phyloP scores from a whole-genome alignment of 2,113 vertebrate genomes.

The Dunckerocampus dactyliophorus region DNA sequence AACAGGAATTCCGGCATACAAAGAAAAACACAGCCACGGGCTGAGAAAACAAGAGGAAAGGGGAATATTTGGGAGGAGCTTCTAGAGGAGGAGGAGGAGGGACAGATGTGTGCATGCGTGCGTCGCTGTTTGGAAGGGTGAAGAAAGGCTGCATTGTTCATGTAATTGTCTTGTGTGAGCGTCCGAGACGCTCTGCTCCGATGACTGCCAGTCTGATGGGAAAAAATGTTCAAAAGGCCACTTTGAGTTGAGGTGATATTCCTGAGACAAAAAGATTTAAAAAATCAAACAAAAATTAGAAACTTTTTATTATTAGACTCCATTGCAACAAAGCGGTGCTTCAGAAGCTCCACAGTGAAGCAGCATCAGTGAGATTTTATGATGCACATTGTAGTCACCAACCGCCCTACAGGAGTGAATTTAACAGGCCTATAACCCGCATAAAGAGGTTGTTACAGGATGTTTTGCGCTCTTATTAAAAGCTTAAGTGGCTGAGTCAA shows the following conservation, averaged over 20 bases:
- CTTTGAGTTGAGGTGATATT: no score
- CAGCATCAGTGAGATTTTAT: not conserved
- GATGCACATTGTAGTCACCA: not conserved
- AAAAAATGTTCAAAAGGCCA: no score
- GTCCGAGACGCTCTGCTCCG: conserved; percentile 25
- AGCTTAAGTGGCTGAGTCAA: not conserved
- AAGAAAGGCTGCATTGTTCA: conserved; percentile 37
- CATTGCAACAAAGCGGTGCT: conserved; percentile 4
- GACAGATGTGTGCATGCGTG: conserved; percentile 36
- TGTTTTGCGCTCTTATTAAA: conserved; percentile 5
- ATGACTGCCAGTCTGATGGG: not conserved
- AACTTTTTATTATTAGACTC: not conserved
- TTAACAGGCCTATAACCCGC: conserved; percentile 1
- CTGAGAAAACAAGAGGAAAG: conserved; percentile 58
- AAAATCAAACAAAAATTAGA: no score
- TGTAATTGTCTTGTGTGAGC: conserved; percentile 16
- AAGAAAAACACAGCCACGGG: conserved; percentile 65
- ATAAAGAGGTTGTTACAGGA: not conserved
- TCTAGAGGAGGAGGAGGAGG: conserved; percentile 14
- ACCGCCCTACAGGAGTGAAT: not conserved
- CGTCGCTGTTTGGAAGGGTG: conserved; percentile 30
- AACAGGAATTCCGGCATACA: conserved; percentile 72
- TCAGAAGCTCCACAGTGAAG: not conserved
- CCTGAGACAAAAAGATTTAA: no score
- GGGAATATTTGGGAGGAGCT: conserved; percentile 39